Evolutionary conservation across 2,113 vertebrate genomes (phyloP).

Genomic region (Petaurus breviceps): DNA sequence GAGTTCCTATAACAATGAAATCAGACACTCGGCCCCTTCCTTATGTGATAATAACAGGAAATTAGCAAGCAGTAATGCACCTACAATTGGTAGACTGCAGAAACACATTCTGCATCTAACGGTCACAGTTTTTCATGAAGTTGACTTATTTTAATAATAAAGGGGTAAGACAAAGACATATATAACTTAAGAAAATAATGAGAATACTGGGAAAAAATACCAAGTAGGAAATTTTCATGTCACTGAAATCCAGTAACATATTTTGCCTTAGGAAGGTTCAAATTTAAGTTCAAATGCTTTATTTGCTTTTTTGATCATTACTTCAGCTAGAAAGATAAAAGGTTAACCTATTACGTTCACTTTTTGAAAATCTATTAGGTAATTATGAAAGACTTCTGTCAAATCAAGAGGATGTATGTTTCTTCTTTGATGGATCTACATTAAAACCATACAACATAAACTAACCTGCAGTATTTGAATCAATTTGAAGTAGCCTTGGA

Average conservation of each 20-base stretch:
- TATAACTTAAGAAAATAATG: slow-evolving; percentile 59
- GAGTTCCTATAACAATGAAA: background rate
- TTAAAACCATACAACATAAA: background rate
- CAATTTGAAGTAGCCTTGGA: background rate
- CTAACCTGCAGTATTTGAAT: background rate
- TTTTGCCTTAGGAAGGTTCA: slow-evolving; percentile 25
- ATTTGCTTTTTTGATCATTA: slow-evolving; percentile 21
- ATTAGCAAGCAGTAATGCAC: slow-evolving; percentile 54
- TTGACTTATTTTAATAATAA: slow-evolving; percentile 55
- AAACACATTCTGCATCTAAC: slow-evolving; percentile 52
- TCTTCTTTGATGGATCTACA: background rate
- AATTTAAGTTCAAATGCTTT: slow-evolving; percentile 41
- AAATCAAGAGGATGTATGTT: background rate
- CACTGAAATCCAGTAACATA: slow-evolving; percentile 10
- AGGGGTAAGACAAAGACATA: slow-evolving; percentile 47
- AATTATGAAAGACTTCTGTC: background rate
- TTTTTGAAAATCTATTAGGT: background rate
- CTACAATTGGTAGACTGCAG: slow-evolving; percentile 55
- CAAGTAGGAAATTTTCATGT: slow-evolving; percentile 33
- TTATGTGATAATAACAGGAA: slow-evolving; percentile 56
- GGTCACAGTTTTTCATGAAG: slow-evolving; percentile 55
- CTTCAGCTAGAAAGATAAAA: background rate
- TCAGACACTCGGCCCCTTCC: background rate
- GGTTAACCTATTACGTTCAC: slow-evolving; percentile 22
- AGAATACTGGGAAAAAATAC: slow-evolving; percentile 48